Conservation (phyloP, 2,888 invertebrate species). For the Drosophila meridiana region DNA sequence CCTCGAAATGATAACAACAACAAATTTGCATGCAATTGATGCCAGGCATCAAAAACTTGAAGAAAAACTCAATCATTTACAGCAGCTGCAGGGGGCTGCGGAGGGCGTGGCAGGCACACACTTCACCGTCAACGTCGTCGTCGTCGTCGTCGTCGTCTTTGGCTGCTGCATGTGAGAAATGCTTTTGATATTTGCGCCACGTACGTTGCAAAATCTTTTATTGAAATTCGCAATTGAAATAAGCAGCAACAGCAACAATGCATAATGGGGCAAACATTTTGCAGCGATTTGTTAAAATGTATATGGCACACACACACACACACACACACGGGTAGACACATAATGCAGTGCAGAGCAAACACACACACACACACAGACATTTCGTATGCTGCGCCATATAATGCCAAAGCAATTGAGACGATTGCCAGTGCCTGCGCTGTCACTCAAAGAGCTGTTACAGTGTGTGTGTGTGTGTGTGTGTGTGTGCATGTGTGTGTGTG, state of each 20-base stretch:
- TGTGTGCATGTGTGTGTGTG: slow-evolving; percentile 9
- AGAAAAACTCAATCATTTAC: slow-evolving; percentile 65
- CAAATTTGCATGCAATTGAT: slow-evolving; percentile 77
- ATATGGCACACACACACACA: slow-evolving; percentile 35
- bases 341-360: slow-evolving; percentile 28
- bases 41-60: slow-evolving; percentile 58
- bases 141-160: not conserved
- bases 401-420: slow-evolving; percentile 61
- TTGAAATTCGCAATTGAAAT: slow-evolving; percentile 70
- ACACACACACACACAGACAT: slow-evolving; percentile 23
- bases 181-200: slow-evolving; percentile 77
- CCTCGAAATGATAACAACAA: slow-evolving; percentile 68
- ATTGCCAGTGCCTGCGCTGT: slow-evolving; percentile 51
- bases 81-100: not conserved
- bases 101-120: slow-evolving; percentile 12
- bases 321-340: slow-evolving; percentile 17
- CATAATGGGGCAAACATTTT: slow-evolving; percentile 73
- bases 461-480: slow-evolving; percentile 10
- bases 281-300: slow-evolving; percentile 68
- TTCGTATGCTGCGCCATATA: slow-evolving; percentile 40
- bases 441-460: slow-evolving; percentile 12
- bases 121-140: not conserved
- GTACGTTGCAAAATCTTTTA: slow-evolving; percentile 72
- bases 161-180: slow-evolving; percentile 67
- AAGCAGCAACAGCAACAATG: slow-evolving; percentile 43